phyloP scores from a whole-genome alignment of 2,113 vertebrate species.

The Heloderma charlesbogerti region DNA sequence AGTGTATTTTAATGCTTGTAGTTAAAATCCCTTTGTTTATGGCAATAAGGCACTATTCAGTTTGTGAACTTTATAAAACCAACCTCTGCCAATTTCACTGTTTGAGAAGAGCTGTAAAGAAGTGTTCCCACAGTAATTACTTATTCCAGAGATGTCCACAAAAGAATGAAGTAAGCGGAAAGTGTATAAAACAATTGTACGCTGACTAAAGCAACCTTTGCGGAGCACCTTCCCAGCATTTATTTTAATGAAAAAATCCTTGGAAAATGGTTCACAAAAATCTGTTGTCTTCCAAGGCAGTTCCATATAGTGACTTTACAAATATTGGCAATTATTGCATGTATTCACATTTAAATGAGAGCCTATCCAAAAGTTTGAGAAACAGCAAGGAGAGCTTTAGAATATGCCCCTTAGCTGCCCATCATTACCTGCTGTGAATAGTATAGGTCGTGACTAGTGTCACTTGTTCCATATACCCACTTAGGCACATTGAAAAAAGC shows the following conservation, averaged over 20 bases:
- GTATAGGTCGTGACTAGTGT: slow-evolving; percentile 56
- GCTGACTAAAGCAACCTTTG: slow-evolving; percentile 68
- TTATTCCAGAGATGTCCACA: slow-evolving; percentile 84
- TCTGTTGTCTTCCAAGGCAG: slow-evolving; percentile 61
- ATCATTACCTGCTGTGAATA: slow-evolving; percentile 67
- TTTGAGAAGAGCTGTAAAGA: slow-evolving; percentile 86
- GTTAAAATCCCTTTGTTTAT: slow-evolving; percentile 85
- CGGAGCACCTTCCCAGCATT: slow-evolving; percentile 70
- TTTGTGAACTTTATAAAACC: slow-evolving; percentile 85
- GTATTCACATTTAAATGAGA: slow-evolving; percentile 73
- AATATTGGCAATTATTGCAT: slow-evolving; percentile 74
- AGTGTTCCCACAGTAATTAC: slow-evolving; percentile 88
- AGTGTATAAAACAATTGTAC: slow-evolving; percentile 81
- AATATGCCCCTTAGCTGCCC: slow-evolving; percentile 57
- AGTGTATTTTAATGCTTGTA: slow-evolving; percentile 84
- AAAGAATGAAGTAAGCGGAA: slow-evolving; percentile 83
- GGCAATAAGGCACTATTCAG: slow-evolving; percentile 85
- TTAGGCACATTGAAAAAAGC: slow-evolving; percentile 57
- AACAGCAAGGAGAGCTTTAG: slow-evolving; percentile 60
- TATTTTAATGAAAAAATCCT: slow-evolving; percentile 17
- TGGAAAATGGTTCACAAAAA: slow-evolving; percentile 65
- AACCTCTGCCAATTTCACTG: slow-evolving; percentile 84
- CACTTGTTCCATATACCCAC: slow-evolving; percentile 58
- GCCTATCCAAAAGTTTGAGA: slow-evolving; percentile 59
- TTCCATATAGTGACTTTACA: slow-evolving; percentile 70